Evolutionary conservation across 2,888 invertebrate genomes (phyloP).

Genomic region (Andrena praecox): DNA sequence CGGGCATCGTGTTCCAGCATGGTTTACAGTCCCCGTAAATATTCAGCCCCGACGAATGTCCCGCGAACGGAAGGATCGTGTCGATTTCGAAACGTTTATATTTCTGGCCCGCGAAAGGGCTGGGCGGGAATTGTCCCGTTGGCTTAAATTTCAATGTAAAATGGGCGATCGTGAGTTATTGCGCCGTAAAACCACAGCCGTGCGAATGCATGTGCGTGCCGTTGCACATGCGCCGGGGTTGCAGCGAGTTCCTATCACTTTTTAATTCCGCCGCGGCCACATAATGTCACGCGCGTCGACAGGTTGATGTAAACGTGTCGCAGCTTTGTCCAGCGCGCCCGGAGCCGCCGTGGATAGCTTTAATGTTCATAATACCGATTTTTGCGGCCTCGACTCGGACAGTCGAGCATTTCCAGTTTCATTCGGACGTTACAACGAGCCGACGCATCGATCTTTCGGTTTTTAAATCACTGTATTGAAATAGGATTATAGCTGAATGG

Average conservation of each 20-base stretch:
- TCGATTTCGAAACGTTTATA: slow-evolving; percentile 25
- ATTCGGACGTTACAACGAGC: not conserved
- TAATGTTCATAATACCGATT: slow-evolving; percentile 22
- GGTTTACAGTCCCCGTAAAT: slow-evolving; percentile 23
- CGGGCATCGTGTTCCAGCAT: not conserved
- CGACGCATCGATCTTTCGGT: not conserved
- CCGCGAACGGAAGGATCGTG: slow-evolving; percentile 1
- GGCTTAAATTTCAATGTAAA: slow-evolving; percentile 39
- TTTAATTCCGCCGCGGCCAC: slow-evolving; percentile 41
- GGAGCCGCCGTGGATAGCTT: not conserved
- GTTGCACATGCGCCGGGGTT: not conserved
- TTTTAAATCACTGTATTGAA: slow-evolving; percentile 9
- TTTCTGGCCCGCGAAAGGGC: not conserved
- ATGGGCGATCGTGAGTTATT: slow-evolving; percentile 47
- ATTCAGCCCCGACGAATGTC: slow-evolving; percentile 3
- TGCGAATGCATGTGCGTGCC: not conserved
- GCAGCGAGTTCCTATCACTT: slow-evolving; percentile 26
- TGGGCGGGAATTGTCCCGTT: not conserved
- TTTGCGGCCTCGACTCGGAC: not conserved
- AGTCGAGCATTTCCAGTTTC: not conserved
- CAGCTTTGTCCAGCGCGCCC: not conserved
- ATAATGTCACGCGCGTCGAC: slow-evolving; percentile 31
- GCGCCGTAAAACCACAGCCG: slow-evolving; percentile 32
- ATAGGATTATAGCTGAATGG: not conserved
- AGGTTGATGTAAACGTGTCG: slow-evolving; percentile 29